Evolutionary conservation across 2,888 invertebrate species (phyloP), one percentile per base, ranked within the genome.

Genomic region (Gisinianus flammeolus): DNA sequence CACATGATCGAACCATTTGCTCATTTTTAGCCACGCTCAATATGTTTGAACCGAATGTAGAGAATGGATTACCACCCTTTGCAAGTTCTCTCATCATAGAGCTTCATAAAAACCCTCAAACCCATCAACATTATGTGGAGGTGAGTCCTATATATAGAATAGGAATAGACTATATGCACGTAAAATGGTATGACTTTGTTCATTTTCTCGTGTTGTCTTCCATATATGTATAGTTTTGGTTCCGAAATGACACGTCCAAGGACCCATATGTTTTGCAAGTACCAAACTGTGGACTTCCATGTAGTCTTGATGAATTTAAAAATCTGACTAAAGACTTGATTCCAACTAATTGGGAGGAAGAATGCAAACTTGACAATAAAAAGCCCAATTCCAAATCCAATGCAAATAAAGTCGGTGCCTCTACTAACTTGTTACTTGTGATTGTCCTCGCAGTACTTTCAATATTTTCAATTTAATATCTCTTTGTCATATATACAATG

Each of bases 1-100:
- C 90, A 0, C 96, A 96, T 86, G 96, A 96, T 87, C 89, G 93
- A 3, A 94, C 93, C 0, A 87, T 96, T 28, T 92, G 94, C 0
- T 92, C 92, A 83, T 86, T 94, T 62, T 90, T 95, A 89, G 90
- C 92, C 79, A 90, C 93, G 2, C 88, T 96, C 84, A 92, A 92
- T 67, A 91, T 92, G 83, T 88, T 89, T 0, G 90, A 91, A 79
- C 88, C 89, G 22, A 87, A 87, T 62, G 91, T 92, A 85, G n/a
- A n/a, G n/a, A n/a, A n/a, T n/a, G n/a, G n/a, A n/a, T 22, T 56
- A 4, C 95, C 95, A 0, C 92, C 92, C 71, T 94, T 93, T 87
- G 93, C 93, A 0, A 91, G 94, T 0, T 90, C 92, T 33, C 86
- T 95, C 10, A 89, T 92, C 35, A 88, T 94, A 70, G 95, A 96